These are phyloP conservation scores for Gallinago solitaria DNA, from an alignment of 2,797 vertebrate genomes.

Conservation along the genomic window DNA sequence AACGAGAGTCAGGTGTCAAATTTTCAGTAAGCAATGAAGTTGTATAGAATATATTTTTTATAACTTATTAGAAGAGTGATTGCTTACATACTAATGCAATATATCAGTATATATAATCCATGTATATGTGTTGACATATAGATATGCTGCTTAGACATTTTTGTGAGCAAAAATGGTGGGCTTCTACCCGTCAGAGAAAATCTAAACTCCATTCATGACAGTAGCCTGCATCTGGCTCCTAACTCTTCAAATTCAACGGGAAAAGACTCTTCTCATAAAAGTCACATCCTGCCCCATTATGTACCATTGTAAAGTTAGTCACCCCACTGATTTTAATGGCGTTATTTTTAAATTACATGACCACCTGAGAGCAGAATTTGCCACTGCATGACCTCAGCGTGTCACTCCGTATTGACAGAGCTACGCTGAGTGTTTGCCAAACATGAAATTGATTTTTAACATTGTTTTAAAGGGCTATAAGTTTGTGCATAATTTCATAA, in stretches of 20 bases:
- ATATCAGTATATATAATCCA: neutral
- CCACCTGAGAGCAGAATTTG: neutral
- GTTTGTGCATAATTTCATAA: conserved; percentile 70
- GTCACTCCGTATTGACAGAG: conserved; percentile 52
- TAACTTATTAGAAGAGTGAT: conserved; percentile 62
- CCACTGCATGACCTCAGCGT: conserved; percentile 53
- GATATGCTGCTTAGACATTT: conserved; percentile 4
- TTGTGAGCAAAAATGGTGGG: neutral
- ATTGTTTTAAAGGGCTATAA: conserved; percentile 71
- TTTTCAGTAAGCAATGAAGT: conserved; percentile 7
- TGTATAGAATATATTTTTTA: conserved; percentile 27
- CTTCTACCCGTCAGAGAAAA: neutral
- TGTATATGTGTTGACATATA: neutral
- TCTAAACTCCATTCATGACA: neutral
- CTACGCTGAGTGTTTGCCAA: conserved; percentile 63
- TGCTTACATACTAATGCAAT: neutral
- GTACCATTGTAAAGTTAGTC: neutral
- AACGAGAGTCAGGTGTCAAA: conserved; percentile 49
- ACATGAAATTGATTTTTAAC: conserved; percentile 70
- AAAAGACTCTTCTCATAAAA: neutral
- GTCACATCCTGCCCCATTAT: neutral
- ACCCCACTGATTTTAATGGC: neutral
- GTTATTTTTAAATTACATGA: neutral
- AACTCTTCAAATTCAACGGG: neutral
- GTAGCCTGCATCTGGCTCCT: neutral